Conservation (phyloP, 1,140 invertebrate genomes). For the Aphidius ervi region DNA sequence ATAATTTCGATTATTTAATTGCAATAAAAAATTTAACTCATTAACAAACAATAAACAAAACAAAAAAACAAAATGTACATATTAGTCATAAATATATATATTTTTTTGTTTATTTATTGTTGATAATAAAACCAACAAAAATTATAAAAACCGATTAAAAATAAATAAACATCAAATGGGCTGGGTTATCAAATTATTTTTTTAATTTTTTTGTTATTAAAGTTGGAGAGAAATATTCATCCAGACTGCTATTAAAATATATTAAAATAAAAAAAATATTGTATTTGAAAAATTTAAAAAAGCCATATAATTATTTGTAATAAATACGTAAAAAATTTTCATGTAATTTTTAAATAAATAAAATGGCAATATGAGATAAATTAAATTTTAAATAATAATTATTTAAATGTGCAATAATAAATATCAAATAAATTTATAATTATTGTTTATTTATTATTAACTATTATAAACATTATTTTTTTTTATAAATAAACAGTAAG, state of each 20-base stretch:
- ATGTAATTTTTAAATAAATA: background rate
- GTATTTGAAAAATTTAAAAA: background rate
- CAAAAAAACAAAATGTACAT: slow-evolving; percentile 23
- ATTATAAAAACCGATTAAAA: too few relatives aligned
- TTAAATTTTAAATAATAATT: too few relatives aligned
- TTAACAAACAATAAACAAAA: too few relatives aligned
- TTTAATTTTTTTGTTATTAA: background rate
- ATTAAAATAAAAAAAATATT: background rate
- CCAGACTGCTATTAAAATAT: slow-evolving; percentile 10
- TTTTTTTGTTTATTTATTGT: slow-evolving; percentile 12
- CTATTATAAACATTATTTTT: too few relatives aligned
- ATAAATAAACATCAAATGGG: too few relatives aligned
- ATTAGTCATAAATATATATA: slow-evolving; percentile 20
- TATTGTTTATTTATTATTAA: too few relatives aligned
- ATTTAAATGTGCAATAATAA: too few relatives aligned
- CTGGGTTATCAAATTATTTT: background rate
- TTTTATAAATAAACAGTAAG: too few relatives aligned
- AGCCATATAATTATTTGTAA: background rate
- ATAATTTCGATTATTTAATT: slow-evolving; percentile 18
- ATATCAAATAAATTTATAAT: too few relatives aligned
- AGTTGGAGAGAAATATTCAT: slow-evolving; percentile 7
- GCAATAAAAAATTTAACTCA: background rate
- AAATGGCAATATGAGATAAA: too few relatives aligned
- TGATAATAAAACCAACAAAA: background rate
- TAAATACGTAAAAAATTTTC: background rate